phyloP scores from a whole-genome alignment of 2,113 vertebrate genomes.

The Oreotragus oreotragus region DNA sequence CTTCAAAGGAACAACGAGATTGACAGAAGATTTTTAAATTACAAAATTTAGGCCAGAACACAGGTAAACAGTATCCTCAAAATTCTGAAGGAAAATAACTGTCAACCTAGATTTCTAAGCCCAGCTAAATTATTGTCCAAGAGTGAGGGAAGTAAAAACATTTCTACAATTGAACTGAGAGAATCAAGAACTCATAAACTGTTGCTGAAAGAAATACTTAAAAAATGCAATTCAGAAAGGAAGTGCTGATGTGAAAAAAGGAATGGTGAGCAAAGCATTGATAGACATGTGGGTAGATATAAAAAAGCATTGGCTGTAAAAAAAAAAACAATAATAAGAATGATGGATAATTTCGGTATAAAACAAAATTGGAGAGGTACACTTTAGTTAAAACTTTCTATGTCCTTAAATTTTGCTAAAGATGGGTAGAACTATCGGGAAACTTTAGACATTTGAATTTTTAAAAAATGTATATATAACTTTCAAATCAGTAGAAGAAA shows the following conservation, averaged over 20 bases:
- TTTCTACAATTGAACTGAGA: conserved; percentile 3
- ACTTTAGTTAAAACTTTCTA: background rate
- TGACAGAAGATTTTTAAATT: background rate
- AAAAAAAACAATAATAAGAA: background rate
- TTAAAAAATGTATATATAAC: too few species aligned
- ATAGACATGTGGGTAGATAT: background rate
- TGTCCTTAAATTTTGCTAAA: background rate
- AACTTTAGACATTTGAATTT: too few species aligned
- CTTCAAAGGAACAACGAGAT: background rate
- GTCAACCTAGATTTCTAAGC: background rate
- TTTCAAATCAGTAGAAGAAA: too few species aligned
- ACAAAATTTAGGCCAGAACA: background rate
- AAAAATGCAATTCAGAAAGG: background rate
- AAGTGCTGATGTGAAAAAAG: background rate
- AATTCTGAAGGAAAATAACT: background rate
- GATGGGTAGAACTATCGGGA: too few species aligned
- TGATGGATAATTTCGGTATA: background rate
- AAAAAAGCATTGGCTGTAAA: background rate
- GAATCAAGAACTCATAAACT: background rate
- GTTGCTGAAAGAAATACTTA: background rate
- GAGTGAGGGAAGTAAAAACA: background rate
- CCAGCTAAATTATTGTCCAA: background rate
- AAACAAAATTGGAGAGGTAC: background rate
- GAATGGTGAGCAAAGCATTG: background rate
- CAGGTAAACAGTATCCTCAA: conserved; percentile 16